A percentile compares a stretch with the other conserved stretches of the same genome.
These are phyloP conservation scores for Pachypanchax playfairii DNA, from an alignment of 2,113 vertebrate species.

Conservation along the genomic window DNA sequence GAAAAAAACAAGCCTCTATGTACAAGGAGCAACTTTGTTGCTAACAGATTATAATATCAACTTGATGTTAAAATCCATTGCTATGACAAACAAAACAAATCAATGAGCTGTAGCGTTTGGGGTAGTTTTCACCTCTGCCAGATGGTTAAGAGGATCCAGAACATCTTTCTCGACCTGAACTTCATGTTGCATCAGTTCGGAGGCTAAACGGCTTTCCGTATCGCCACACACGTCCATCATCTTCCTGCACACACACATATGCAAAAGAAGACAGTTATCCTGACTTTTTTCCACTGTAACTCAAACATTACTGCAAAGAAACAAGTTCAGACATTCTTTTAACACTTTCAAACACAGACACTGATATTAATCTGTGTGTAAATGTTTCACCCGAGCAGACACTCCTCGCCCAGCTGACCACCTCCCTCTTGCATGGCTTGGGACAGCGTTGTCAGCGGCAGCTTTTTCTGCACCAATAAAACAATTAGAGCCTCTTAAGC, in stretches of 20 bases:
- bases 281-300: too few relatives aligned
- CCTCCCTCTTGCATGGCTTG: slow-evolving; percentile 92
- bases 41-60: background rate
- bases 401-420: slow-evolving; percentile 88
- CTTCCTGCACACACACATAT: slow-evolving; percentile 80
- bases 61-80: slow-evolving; percentile 15
- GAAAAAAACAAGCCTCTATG: background rate
- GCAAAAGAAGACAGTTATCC: background rate
- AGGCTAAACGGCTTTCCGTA: slow-evolving; percentile 87
- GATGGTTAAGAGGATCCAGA: slow-evolving; percentile 87
- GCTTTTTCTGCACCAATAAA: slow-evolving; percentile 85
- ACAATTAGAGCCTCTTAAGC: slow-evolving; percentile 2
- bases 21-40: background rate
- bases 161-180: slow-evolving; percentile 89
- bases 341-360: background rate
- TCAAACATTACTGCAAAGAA: too few relatives aligned
- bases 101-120: too few relatives aligned
- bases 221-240: slow-evolving; percentile 94
- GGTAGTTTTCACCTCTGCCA: slow-evolving; percentile 89
- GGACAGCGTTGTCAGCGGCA: slow-evolving; percentile 88
- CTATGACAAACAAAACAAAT: too few relatives aligned
- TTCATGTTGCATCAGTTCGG: slow-evolving; percentile 90
- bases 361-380: background rate
- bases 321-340: too few relatives aligned
- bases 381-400: slow-evolving; percentile 88